phyloP scores from a whole-genome alignment of 2,888 invertebrate species.

The Nomada ferruginata region DNA sequence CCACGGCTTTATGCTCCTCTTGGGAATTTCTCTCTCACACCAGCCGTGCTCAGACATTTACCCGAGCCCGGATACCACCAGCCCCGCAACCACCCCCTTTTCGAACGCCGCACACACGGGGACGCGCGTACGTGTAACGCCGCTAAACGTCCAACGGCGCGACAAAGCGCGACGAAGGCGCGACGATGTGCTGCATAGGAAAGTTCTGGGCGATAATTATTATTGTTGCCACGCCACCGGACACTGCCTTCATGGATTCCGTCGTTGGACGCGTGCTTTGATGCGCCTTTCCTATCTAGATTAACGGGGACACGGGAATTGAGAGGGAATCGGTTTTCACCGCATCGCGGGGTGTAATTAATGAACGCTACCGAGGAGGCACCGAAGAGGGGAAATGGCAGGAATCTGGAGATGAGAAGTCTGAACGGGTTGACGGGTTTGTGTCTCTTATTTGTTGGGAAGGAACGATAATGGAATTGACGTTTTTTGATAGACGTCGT shows the following conservation, averaged over 20 bases:
- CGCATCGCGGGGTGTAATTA: conserved; percentile 7
- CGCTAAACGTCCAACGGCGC: conserved; percentile 57
- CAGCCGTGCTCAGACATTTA: conserved; percentile 42
- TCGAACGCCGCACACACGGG: neutral
- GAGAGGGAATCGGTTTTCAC: conserved; percentile 19
- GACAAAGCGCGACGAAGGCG: conserved; percentile 45
- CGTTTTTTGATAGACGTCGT: no score
- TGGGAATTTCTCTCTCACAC: conserved; percentile 69
- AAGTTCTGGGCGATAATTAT: conserved; percentile 66
- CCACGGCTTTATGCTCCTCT: conserved; percentile 72
- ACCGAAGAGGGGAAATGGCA: no score
- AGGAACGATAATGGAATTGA: no score
- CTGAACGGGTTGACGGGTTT: no score
- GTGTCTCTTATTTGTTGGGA: no score
- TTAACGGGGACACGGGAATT: conserved; percentile 21
- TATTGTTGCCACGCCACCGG: conserved; percentile 58
- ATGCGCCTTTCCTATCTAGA: conserved; percentile 24
- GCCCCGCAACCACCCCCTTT: neutral
- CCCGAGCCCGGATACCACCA: conserved; percentile 8
- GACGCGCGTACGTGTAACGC: conserved; percentile 1
- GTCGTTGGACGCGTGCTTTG: conserved; percentile 14
- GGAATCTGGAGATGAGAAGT: no score
- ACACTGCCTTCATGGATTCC: conserved; percentile 34
- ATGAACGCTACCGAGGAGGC: conserved; percentile 8
- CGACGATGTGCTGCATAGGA: conserved; percentile 48